Evolutionary conservation across 2,888 invertebrate species (phyloP), one percentile per base, ranked within the genome.

Genomic region (Oconnorella tubifera): DNA sequence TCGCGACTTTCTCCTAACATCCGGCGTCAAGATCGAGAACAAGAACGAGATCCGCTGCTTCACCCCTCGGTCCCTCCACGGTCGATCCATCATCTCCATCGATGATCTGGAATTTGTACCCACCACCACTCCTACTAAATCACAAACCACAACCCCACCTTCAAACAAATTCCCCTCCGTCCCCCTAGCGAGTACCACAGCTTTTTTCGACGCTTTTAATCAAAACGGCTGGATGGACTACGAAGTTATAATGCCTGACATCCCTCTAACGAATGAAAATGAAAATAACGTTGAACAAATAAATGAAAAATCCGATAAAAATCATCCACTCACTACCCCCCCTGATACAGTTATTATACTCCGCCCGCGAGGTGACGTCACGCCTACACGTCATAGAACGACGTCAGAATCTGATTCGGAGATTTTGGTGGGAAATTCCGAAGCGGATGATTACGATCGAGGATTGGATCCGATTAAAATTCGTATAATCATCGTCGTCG

Each of bases 41-140:
- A 66, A 64, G 29, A 51, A 31, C 23, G 53, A 33, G 14, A 27
- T 33, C 31, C 59, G 53, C 40, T 72, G 72, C 58, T 67, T 65
- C 55, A 67, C 69, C 28, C 72, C 72, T 14, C n/a, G 66, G n/a
- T 28, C 31, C 1, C 60, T 71, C n/a, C 62, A 71, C 51, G 66
- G 66, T 2, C 51, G 62, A 23, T 33, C 70, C 2, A 40, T 72
- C 31, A 40, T 58, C 3, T 56, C 61, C 4, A 60, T 71, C 23
- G 28, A 33, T 50, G 57, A 65, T 23, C 40, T 33, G 32, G 70
- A 68, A 33, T 70, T 70, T 33, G 27, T 25, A 23, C 27, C 49
- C 23, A 25, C 29, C 48, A 27, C 48, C 23, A 40, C 33, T 25
- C 25, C 25, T 25, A 32, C 32, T 23, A n/a, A n/a, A n/a, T n/a